These are phyloP conservation scores for Illadopsis cleaveri DNA, from an alignment of 2,113 vertebrate species.

Conservation along the genomic window DNA sequence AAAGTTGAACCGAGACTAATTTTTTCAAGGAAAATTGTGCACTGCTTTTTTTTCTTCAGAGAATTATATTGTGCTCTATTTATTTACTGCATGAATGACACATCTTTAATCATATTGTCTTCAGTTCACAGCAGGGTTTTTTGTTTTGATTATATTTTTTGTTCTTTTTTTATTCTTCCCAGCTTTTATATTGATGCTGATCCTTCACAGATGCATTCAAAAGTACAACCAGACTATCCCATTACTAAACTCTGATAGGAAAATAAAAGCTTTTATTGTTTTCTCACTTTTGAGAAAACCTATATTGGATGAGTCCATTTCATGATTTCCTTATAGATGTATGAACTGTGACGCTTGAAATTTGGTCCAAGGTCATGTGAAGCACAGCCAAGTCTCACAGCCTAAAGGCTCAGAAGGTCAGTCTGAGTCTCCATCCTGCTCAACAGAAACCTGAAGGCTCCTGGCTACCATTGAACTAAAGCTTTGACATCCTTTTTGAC, in stretches of 20 bases:
- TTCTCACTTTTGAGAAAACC: constrained; percentile 10
- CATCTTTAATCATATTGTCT: neutral
- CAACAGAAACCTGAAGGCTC: neutral
- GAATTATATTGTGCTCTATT: neutral
- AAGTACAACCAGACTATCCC: neutral
- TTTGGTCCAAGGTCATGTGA: constrained; percentile 7
- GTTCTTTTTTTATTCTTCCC: neutral
- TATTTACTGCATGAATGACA: neutral
- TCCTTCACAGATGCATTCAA: neutral
- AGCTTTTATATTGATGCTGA: neutral
- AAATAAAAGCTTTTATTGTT: neutral
- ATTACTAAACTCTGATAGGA: neutral
- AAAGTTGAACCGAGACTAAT: neutral
- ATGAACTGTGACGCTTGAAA: constrained; percentile 1
- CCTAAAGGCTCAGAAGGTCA: neutral
- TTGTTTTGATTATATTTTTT: neutral
- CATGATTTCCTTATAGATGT: neutral
- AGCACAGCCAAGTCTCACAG: constrained; percentile 32
- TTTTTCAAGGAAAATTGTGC: neutral
- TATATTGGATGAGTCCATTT: neutral
- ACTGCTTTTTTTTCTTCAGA: neutral
- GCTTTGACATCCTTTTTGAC: neutral
- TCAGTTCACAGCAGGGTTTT: neutral
- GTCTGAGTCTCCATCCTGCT: neutral
- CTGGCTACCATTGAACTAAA: neutral